These are phyloP conservation scores for Julus scandinavius DNA, from an alignment of 2,888 invertebrate genomes.

Conservation along the genomic window DNA sequence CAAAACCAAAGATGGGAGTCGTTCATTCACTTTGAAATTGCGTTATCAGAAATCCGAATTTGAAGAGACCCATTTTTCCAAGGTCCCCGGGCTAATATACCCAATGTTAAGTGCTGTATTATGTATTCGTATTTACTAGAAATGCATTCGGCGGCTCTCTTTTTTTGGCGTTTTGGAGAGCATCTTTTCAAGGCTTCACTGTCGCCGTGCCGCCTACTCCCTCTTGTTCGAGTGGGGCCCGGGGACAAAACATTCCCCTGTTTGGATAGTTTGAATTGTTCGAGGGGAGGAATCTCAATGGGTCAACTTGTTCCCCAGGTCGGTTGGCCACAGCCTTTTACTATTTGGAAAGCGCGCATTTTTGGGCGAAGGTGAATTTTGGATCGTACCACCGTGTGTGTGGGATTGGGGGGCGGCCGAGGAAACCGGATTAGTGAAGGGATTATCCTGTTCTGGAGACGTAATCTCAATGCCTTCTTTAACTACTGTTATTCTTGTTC, in stretches of 20 bases:
- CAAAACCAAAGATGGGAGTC: neutral
- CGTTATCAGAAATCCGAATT: neutral
- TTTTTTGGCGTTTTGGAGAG: constrained; percentile 28
- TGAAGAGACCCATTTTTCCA: neutral
- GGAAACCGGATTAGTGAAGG: neutral
- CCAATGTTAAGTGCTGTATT: constrained; percentile 21
- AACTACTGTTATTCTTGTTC: no score
- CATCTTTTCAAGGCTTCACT: constrained; percentile 22
- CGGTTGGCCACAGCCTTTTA: neutral
- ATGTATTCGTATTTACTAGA: constrained; percentile 27
- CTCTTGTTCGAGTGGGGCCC: constrained; percentile 33
- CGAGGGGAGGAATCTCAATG: neutral
- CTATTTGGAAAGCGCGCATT: neutral
- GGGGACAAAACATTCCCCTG: constrained; percentile 33
- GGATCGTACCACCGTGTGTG: neutral
- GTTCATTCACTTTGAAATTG: neutral
- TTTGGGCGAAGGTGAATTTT: neutral
- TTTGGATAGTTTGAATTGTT: constrained; percentile 33
- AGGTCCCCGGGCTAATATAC: neutral
- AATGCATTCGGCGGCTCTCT: constrained; percentile 13
- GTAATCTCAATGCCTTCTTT: neutral
- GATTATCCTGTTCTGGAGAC: neutral
- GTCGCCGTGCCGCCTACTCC: constrained; percentile 19
- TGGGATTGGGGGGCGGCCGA: neutral
- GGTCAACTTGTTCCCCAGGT: constrained; percentile 25